Conservation (phyloP, 2,888 invertebrate species). For the Acleris cristana region DNA sequence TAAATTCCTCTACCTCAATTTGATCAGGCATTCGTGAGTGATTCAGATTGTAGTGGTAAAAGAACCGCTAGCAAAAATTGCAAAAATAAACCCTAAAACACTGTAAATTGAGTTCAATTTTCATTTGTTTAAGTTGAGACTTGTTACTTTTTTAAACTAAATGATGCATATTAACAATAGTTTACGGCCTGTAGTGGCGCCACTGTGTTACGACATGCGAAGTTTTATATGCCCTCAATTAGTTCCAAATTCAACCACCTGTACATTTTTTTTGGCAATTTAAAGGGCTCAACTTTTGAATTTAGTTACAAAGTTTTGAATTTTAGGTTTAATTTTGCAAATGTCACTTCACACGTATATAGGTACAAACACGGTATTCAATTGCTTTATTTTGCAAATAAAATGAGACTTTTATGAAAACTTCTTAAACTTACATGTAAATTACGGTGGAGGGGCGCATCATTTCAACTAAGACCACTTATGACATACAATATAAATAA, state of each 20-base stretch:
- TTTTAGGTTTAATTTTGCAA: constrained; percentile 2
- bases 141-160: background rate
- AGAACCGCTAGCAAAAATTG: background rate
- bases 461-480: too few species aligned
- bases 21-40: background rate
- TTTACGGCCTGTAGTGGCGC: constrained; percentile 23
- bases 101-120: background rate
- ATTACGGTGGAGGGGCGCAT: too few species aligned
- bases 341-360: background rate
- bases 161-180: constrained; percentile 5
- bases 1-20: constrained; percentile 1
- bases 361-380: too few species aligned
- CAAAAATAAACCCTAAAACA: background rate
- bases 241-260: constrained; percentile 19
- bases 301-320: constrained; percentile 27
- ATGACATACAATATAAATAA: too few species aligned
- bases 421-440: too few species aligned
- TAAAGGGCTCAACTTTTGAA: constrained; percentile 6
- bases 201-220: constrained; percentile 5
- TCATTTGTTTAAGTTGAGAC: background rate
- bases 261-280: background rate
- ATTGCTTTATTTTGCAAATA: too few species aligned
- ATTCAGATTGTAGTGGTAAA: background rate
- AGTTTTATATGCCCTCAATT: background rate
- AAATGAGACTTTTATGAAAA: too few species aligned